Base-by-base conservation (phyloP, 1,140 invertebrate genomes). In the Drosophila persimilis region DNA sequence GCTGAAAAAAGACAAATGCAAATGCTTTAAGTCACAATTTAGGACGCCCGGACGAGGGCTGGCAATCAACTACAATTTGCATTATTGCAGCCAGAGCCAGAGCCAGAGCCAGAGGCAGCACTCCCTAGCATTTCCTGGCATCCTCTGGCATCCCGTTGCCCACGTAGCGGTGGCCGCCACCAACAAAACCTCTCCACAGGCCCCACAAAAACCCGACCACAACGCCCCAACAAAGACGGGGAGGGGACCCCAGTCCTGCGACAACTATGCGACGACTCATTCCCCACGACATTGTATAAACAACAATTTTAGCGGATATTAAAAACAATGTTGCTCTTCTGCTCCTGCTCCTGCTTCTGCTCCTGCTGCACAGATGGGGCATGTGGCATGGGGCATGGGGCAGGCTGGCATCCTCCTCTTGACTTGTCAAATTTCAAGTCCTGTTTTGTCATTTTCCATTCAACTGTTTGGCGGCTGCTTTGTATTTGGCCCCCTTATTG, bases 271-370 rank as follows among this genome's bases (percentile, higher is more conserved):
- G 66, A 47, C 80, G 66, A 50, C 80, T 70, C 77, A 88, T 88
- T 77, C 83, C 52, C 54, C 11, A 53, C 65, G 78, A 86, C 83
- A 86, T 88, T 78, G 81, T 86, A 86, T 86, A 86, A 88, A 86
- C 83, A 86, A 86, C 81, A 86, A 88, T 88, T 88, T 86, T 71
- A 88, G 83, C 81, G 81, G 81, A 86, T 86, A 86, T 86, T 86
- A 88, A 86, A 86, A 86, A 86, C 83, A 86, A 86, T 88, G 81
- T 86, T 88, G 81, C 83, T 67, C 64, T 65, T 63, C 70, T 66
- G 20, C 24, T 4, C 24, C 24, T 26, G 24, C 24, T 26, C 4
- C 24, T 26, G 35, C 35, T 39, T 1, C 24, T 26, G 24, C 24
- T 26, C 4, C 24, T 26, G 35, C 35, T 39, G 1, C 35, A 5